Base-by-base conservation (phyloP, 1,140 invertebrate genomes). In the Drosophila sechellia region DNA sequence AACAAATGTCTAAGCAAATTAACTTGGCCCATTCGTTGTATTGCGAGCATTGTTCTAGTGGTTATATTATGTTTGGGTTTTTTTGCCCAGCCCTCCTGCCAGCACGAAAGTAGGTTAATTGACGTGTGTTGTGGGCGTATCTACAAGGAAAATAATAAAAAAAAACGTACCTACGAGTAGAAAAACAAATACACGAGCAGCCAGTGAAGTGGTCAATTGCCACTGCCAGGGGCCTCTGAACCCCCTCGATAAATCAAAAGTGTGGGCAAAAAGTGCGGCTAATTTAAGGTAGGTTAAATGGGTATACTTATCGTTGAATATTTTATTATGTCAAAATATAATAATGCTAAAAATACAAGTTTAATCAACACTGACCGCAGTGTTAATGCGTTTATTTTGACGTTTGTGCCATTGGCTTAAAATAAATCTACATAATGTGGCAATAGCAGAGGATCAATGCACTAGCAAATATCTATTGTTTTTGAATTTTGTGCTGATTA, bases 81-180 rank as follows among this genome's bases (percentile, higher is more conserved):
- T 76, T 66, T 59, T 45, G 39, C 52, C 52, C 46, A 50, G 56
- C 20, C 54, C 61, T 40, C 64, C 63, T 69, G 72, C 58, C 55
- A 71, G 50, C 71, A 39, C 34, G 48, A 73, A 84, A 77, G 57
- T 87, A 61, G 83, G 83, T 78, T 85, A 85, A 85, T 85, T 85
- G 81, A 70, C 79, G 81, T 87, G 74, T 85, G 75, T 79, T 74
- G 69, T 34, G 74, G 64, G 66, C 61, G 43, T 50, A 63, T 46
- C 70, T 42, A 37, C 52, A 54, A 43, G 46, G 48, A 55, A 71
- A 65, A 68, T 25, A 60, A 66, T 63, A 66, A 57, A 71, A 77
- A 58, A 60, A 75, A 20, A 1, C 17, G 13, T 39, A 77, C 45
- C 45, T 46, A 66, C 35, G 65, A 6, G 60, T 56, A 72, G 22